Evolutionary conservation across 2,888 invertebrate genomes (phyloP).

Genomic region (Acrocyrtus sp.): DNA sequence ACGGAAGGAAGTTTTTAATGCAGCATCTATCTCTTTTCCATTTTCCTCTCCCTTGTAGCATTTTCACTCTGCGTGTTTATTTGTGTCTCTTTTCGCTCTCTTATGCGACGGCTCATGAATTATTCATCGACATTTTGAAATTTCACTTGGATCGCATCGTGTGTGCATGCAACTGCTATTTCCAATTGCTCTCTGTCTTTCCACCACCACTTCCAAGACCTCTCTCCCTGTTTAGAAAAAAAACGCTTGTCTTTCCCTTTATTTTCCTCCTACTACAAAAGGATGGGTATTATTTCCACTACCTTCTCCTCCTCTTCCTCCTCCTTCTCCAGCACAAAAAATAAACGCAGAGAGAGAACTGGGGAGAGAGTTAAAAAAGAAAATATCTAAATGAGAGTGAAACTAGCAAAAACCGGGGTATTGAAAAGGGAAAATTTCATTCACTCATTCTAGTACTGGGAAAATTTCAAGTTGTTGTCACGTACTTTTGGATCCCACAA

Average conservation of each 20-base stretch:
- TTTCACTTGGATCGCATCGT: constrained; percentile 61
- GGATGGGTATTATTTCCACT: constrained; percentile 8
- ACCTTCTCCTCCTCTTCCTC: constrained; percentile 1
- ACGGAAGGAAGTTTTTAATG: too few species aligned
- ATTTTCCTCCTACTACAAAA: constrained; percentile 10
- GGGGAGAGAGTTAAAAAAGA: neutral
- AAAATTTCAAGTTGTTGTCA: too few species aligned
- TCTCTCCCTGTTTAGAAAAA: too few species aligned
- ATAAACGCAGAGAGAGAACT: constrained; percentile 14
- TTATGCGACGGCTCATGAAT: constrained; percentile 62
- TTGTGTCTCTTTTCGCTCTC: constrained; percentile 54
- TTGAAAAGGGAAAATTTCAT: too few species aligned
- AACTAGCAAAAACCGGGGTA: too few species aligned
- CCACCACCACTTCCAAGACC: neutral
- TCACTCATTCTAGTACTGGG: too few species aligned
- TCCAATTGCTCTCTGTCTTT: constrained; percentile 22
- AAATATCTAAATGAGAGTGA: neutral
- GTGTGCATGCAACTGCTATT: constrained; percentile 47
- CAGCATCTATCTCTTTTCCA: constrained; percentile 47
- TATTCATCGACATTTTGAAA: constrained; percentile 63
- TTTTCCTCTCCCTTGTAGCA: constrained; percentile 43
- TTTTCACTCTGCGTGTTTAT: constrained; percentile 55
- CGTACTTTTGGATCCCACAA: too few species aligned
- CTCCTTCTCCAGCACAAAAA: constrained; percentile 1
- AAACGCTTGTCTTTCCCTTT: neutral